A percentile compares a stretch with the other conserved stretches of the same genome.
phyloP scores from a whole-genome alignment of 2,888 invertebrate species.

The Cephus nigrinus region DNA sequence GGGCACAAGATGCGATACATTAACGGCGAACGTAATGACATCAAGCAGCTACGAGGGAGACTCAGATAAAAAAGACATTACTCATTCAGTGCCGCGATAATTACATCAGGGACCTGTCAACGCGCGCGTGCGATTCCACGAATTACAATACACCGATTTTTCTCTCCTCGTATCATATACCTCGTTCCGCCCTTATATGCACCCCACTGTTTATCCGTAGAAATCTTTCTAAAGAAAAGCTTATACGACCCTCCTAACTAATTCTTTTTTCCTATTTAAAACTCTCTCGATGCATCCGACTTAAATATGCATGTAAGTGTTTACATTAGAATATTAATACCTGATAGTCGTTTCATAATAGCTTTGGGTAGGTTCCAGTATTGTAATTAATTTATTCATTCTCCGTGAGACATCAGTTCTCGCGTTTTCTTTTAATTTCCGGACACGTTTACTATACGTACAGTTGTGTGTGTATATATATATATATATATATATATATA shows the following conservation, averaged over 20 bases:
- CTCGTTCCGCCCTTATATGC: neutral
- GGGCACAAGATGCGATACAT: slow-evolving; percentile 54
- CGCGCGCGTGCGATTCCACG: slow-evolving; percentile 21
- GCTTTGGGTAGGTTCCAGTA: neutral
- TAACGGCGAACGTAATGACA: slow-evolving; percentile 60
- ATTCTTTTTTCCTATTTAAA: neutral
- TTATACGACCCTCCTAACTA: neutral
- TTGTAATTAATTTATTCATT: neutral
- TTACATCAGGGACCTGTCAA: slow-evolving; percentile 47
- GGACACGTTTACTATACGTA: neutral
- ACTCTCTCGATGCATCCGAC: neutral
- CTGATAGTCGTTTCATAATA: neutral
- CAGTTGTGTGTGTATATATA: no score
- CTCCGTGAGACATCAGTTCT: neutral
- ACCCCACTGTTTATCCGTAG: neutral
- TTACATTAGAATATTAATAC: neutral
- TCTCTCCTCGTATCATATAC: slow-evolving; percentile 3
- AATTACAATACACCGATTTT: slow-evolving; percentile 29
- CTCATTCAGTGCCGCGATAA: slow-evolving; percentile 57
- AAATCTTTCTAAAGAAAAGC: neutral
- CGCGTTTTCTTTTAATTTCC: neutral
- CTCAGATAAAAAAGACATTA: slow-evolving; percentile 64
- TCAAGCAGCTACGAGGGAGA: slow-evolving; percentile 37
- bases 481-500: neutral
- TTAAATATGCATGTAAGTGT: neutral